These are phyloP conservation scores for Diarsia rubi DNA, from an alignment of 2,888 invertebrate genomes.

Conservation along the genomic window DNA sequence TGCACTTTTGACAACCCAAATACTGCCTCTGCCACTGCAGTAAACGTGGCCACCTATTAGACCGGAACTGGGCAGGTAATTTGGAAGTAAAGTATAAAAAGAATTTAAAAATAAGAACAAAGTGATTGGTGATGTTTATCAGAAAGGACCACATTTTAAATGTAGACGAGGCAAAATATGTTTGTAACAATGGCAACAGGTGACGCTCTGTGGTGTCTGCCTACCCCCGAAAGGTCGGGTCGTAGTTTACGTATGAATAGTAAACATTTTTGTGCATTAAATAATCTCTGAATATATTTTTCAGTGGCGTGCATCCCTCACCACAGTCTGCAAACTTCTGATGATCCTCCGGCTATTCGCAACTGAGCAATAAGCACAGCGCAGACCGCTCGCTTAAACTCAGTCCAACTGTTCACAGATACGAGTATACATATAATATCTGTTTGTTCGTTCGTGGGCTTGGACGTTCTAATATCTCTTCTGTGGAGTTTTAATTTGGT, in stretches of 20 bases:
- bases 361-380: conserved; percentile 15
- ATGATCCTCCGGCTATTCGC: conserved; percentile 47
- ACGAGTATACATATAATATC: no score
- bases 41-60: neutral
- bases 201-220: no score
- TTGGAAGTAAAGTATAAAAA: no score
- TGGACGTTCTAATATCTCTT: conserved; percentile 44
- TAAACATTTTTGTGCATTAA: neutral
- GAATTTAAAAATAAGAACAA: no score
- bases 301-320: conserved; percentile 1
- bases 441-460: conserved; percentile 25
- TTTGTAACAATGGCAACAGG: no score
- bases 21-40: neutral
- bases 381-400: conserved; percentile 53
- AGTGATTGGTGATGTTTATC: no score
- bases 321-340: conserved; percentile 48
- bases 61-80: no score
- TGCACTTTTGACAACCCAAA: neutral
- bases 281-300: neutral
- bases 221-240: no score
- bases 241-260: no score
- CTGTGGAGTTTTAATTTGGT: neutral
- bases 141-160: no score
- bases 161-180: no score
- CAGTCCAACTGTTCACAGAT: conserved; percentile 62